Conservation (phyloP, 1,140 invertebrate genomes). For the Trachymyrmex septentrionalis region DNA sequence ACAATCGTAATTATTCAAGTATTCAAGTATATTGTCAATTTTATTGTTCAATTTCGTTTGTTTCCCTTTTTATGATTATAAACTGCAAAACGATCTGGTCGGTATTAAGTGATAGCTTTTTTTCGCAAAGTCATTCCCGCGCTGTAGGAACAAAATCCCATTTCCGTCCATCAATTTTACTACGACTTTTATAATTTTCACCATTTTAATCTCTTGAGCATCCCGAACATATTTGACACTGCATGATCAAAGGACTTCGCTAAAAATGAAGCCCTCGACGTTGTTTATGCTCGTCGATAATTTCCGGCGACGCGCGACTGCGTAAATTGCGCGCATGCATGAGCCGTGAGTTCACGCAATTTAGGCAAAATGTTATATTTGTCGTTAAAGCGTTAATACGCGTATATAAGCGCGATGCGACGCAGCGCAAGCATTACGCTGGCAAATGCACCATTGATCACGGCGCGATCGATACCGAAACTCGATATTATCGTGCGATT, state of each 20-base stretch:
- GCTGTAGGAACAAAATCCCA: constrained; percentile 12
- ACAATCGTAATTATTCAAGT: neutral
- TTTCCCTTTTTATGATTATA: neutral
- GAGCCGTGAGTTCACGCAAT: constrained; percentile 34
- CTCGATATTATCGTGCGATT: constrained; percentile 56
- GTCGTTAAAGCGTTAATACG: constrained; percentile 60
- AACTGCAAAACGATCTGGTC: neutral
- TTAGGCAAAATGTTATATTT: constrained; percentile 63
- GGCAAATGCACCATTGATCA: constrained; percentile 49
- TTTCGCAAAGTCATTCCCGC: neutral
- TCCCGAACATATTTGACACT: constrained; percentile 24
- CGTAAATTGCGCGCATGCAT: constrained; percentile 47
- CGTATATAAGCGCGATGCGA: constrained; percentile 14
- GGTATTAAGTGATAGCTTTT: neutral
- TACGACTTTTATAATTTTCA: constrained; percentile 21
- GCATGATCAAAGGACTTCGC: constrained; percentile 16
- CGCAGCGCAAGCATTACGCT: constrained; percentile 13
- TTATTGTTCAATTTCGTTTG: neutral
- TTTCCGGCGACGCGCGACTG: constrained; percentile 46
- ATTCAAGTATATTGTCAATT: neutral
- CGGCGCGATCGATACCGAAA: constrained; percentile 49
- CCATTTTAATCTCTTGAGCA: neutral
- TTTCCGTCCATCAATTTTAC: constrained; percentile 1
- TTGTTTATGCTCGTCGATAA: constrained; percentile 53
- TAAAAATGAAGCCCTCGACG: constrained; percentile 35